Evolutionary conservation across 2,113 vertebrate species (phyloP).

Genomic region (Hydropotes inermis): DNA sequence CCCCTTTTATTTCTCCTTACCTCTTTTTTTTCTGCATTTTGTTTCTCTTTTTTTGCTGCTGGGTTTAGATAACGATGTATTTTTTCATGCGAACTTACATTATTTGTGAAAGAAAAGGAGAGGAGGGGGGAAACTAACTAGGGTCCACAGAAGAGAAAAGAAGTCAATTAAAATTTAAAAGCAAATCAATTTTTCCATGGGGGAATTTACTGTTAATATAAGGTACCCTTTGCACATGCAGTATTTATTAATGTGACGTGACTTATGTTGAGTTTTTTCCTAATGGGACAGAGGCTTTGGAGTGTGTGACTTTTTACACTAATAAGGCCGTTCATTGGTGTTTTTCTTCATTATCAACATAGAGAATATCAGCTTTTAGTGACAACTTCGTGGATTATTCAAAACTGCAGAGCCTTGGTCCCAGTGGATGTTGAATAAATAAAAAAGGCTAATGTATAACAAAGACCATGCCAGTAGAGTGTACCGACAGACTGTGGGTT

Average conservation of each 20-base stretch:
- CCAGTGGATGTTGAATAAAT: constrained; percentile 44
- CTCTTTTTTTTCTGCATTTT: constrained; percentile 54
- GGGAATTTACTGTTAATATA: constrained; percentile 32
- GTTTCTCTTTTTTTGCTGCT: constrained; percentile 60
- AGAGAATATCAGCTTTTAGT: constrained; percentile 46
- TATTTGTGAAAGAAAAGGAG: not conserved
- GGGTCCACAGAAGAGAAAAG: constrained; percentile 27
- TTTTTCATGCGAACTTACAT: constrained; percentile 27
- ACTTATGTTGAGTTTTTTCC: constrained; percentile 46
- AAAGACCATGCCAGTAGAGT: not conserved
- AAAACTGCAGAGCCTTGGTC: constrained; percentile 9
- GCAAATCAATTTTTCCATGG: constrained; percentile 53
- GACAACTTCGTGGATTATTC: constrained; percentile 56
- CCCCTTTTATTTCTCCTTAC: constrained; percentile 62
- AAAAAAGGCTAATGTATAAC: not conserved
- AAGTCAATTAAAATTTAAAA: constrained; percentile 64
- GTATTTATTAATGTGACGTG: constrained; percentile 68
- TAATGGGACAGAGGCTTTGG: constrained; percentile 54
- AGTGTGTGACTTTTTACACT: constrained; percentile 61
- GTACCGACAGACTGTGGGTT: not conserved
- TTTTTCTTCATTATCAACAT: constrained; percentile 64
- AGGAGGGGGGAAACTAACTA: not conserved
- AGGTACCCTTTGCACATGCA: constrained; percentile 25
- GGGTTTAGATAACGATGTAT: constrained; percentile 48
- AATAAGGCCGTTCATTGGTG: constrained; percentile 54